phyloP scores from a whole-genome alignment of 1,140 invertebrate genomes.

The Asbolus verrucosus region DNA sequence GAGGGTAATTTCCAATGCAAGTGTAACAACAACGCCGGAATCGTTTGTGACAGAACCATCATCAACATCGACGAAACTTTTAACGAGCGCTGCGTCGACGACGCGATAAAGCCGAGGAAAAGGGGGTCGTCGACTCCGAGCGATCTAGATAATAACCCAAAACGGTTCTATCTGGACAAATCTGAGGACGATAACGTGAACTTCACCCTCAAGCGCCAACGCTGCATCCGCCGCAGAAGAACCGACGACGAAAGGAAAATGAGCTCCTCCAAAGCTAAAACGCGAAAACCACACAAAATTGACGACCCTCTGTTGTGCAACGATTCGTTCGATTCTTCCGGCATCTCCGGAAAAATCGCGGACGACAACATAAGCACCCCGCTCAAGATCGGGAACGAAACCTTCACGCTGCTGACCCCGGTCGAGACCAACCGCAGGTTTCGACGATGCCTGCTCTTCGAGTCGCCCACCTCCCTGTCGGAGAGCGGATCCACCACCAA shows the following conservation, averaged over 20 bases:
- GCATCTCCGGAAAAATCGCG: conserved; percentile 23
- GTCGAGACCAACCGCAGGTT: conserved; percentile 44
- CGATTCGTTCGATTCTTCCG: conserved; percentile 51
- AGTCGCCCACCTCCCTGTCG: conserved; percentile 53
- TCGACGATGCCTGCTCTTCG: conserved; percentile 58
- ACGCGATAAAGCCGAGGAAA: conserved; percentile 51
- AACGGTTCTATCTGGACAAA: conserved; percentile 46
- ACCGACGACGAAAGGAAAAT: conserved; percentile 43
- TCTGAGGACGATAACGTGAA: conserved; percentile 32
- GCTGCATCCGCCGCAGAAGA: conserved; percentile 58
- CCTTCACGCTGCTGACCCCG: conserved; percentile 41
- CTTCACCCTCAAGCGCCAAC: conserved; percentile 61
- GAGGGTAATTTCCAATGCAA: conserved; percentile 57
- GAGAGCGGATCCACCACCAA: conserved; percentile 49
- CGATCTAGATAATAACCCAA: conserved; percentile 27
- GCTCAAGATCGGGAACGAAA: conserved; percentile 5
- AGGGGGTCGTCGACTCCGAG: conserved; percentile 43
- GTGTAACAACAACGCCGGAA: conserved; percentile 53
- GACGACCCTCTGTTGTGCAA: conserved; percentile 44
- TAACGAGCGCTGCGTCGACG: conserved; percentile 62
- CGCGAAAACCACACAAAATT: conserved; percentile 44
- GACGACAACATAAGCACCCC: conserved; percentile 26
- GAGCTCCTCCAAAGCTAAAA: conserved; percentile 40
- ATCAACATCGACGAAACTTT: conserved; percentile 62
- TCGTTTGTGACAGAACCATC: conserved; percentile 58